A percentile compares a stretch with the other conserved stretches of the same genome.
phyloP scores from a whole-genome alignment of 2,113 vertebrate species.

The Anser cygnoides region DNA sequence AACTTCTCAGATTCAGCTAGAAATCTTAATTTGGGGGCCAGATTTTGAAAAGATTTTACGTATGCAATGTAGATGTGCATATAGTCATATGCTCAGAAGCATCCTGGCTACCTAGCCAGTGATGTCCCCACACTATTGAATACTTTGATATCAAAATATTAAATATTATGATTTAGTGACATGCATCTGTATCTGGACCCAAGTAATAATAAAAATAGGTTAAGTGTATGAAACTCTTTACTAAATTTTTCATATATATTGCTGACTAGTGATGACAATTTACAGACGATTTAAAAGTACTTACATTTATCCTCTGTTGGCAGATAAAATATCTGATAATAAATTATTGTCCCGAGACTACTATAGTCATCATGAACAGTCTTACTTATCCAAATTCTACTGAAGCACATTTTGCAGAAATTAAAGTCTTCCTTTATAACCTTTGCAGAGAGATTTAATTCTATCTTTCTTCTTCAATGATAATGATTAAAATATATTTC shows the following conservation, averaged over 20 bases:
- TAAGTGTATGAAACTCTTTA: background rate
- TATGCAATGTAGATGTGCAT: background rate
- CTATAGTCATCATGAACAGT: background rate
- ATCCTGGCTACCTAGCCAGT: background rate
- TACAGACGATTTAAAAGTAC: background rate
- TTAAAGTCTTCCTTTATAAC: background rate
- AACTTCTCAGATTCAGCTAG: background rate
- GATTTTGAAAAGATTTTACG: background rate
- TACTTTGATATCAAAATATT: background rate
- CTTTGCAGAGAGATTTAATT: background rate
- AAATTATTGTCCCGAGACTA: background rate
- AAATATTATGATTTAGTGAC: background rate
- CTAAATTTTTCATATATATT: fast-evolving
- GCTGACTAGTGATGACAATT: background rate
- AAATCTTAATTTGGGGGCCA: background rate
- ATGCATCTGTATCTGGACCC: background rate
- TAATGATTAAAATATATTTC: background rate
- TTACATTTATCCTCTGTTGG: background rate
- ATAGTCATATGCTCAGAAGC: background rate
- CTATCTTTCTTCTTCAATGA: background rate
- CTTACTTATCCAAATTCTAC: background rate
- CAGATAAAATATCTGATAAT: background rate
- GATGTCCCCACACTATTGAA: background rate
- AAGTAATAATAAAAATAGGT: background rate
- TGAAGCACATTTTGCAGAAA: background rate